These are phyloP conservation scores for Drosophila mimica DNA, from an alignment of 2,888 invertebrate genomes.

Conservation along the genomic window DNA sequence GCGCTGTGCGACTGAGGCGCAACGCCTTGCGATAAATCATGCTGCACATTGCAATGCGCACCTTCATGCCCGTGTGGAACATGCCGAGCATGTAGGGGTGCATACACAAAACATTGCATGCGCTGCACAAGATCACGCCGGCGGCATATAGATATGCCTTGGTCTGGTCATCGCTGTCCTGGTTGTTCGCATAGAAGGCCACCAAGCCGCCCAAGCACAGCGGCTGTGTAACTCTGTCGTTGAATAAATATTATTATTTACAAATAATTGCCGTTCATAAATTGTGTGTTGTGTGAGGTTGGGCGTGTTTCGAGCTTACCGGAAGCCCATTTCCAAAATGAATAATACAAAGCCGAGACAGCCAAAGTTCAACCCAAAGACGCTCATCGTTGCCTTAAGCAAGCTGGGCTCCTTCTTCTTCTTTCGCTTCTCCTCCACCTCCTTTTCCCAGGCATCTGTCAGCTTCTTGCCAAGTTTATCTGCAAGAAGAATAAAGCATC, in stretches of 20 bases:
- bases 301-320: constrained; percentile 71
- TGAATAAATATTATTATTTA: constrained; percentile 11
- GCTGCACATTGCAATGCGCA: constrained; percentile 89
- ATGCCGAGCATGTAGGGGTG: constrained; percentile 95
- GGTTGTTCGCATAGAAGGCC: constrained; percentile 86
- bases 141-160: constrained; percentile 91
- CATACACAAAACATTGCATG: constrained; percentile 90
- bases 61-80: constrained; percentile 83
- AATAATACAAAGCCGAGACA: constrained; percentile 87
- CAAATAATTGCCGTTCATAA: constrained; percentile 56
- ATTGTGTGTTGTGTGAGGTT: constrained; percentile 35
- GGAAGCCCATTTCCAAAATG: constrained; percentile 88
- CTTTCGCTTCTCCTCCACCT: constrained; percentile 84
- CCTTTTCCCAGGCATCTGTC: constrained; percentile 87
- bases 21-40: constrained; percentile 89
- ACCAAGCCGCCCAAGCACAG: constrained; percentile 88
- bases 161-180: constrained; percentile 81
- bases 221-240: constrained; percentile 87
- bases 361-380: constrained; percentile 88
- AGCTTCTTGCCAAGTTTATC: constrained; percentile 87
- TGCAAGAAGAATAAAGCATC: constrained; percentile 45
- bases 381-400: constrained; percentile 85
- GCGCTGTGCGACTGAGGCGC: constrained; percentile 89
- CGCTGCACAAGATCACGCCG: constrained; percentile 90
- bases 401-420: constrained; percentile 85